Base-by-base conservation (phyloP, 2,888 invertebrate species). In the Mylabris sibirica region DNA sequence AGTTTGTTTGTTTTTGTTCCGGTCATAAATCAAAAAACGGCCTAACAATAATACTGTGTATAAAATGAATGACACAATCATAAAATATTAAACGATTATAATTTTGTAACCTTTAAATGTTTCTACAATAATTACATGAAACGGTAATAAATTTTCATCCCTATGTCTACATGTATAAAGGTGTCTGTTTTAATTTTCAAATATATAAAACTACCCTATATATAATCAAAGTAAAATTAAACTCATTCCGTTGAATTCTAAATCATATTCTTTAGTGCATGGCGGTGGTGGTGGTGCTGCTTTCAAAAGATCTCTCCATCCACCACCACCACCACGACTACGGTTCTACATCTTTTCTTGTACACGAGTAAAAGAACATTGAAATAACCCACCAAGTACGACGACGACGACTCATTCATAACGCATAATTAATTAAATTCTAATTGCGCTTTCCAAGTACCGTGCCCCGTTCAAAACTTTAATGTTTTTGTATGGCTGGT, bases 371-470 rank as follows among this genome's bases (percentile, higher is more conserved):
- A 70, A 76, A 76, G 73, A 78, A 76, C 76, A 78, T 77, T 22
- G 57, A 79, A 79, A 77, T 77, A 79, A 76, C 57, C 26, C 57
- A 8, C 30, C 30, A 30, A 30, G 30, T 30, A 49, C 12, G 14
- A 57, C 77, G 79, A 12, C 57, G 53, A 53, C 76, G 78, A 74
- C 78, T 79, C 82, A 82, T 84, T 84, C 84, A 84, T 81, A 82
- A 79, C 80, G 83, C 82, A 84, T 85, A 84, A 85, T 85, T 85
- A 85, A 85, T 85, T 85, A 85, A 84, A 85, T 82, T 84, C 83
- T 84, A 85, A 85, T 85, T 85, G 84, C 84, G 80, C 80, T 82
- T 80, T 78, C 68, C 78, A 72, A 44, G 44, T 38, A 17, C 44
- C 38, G 1, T 53, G 79, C 79, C n/a, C n/a, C 77, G 79, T 81